These are phyloP conservation scores for Atractosteus spatula DNA, from an alignment of 2,113 vertebrate genomes.

Conservation along the genomic window DNA sequence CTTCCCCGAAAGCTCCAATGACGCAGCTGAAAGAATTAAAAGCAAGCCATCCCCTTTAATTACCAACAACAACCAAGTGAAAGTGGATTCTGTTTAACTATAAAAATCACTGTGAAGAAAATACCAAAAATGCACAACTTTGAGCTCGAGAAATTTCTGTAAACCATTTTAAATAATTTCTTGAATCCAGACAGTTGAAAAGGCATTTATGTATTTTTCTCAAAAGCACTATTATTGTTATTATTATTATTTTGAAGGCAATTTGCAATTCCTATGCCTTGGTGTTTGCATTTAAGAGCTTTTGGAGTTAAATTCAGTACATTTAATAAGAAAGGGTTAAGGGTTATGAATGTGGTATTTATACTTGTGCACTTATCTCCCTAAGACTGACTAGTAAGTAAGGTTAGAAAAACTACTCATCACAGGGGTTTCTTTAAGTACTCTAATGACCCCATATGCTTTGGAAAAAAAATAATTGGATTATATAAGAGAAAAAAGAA, in stretches of 20 bases:
- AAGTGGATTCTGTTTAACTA: conserved; percentile 85
- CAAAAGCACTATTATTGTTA: conserved; percentile 43
- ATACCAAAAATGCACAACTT: conserved; percentile 39
- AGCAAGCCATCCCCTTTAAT: conserved; percentile 85
- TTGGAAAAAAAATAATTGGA: too few relatives aligned
- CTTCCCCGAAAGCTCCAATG: conserved; percentile 85
- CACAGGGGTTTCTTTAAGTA: too few relatives aligned
- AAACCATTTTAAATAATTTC: conserved; percentile 46
- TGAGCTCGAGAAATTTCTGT: conserved; percentile 31
- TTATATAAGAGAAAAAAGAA: too few relatives aligned
- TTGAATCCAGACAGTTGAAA: conserved; percentile 53
- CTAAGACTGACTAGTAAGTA: too few relatives aligned
- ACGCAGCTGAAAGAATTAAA: conserved; percentile 76
- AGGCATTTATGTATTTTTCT: conserved; percentile 45
- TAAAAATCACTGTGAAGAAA: neutral
- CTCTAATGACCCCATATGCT: too few relatives aligned
- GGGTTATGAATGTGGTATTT: too few relatives aligned
- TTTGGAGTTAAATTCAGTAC: too few relatives aligned
- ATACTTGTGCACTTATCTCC: too few relatives aligned
- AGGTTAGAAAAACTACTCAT: too few relatives aligned
- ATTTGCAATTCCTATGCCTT: conserved; percentile 39
- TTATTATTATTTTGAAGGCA: conserved; percentile 37
- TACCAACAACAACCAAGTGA: conserved; percentile 85
- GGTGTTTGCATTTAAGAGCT: conserved; percentile 36
- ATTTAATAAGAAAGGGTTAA: too few relatives aligned